Conservation (phyloP, 2,888 invertebrate species). For the Eucriotettix oculatus region DNA sequence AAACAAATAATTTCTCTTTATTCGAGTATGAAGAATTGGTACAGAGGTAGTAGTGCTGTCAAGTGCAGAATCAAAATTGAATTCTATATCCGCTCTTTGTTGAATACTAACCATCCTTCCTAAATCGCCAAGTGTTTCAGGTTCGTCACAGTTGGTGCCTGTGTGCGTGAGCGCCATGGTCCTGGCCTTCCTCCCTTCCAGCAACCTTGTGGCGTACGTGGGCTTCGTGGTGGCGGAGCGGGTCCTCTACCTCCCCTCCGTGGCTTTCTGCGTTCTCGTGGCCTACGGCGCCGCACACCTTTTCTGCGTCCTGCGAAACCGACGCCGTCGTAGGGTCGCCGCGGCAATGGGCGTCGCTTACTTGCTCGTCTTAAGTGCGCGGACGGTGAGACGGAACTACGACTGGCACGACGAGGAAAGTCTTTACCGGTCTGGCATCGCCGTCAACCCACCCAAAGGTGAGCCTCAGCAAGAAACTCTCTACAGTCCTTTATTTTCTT, state of each 20-base stretch:
- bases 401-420: conserved; percentile 91
- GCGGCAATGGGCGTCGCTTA: conserved; percentile 28
- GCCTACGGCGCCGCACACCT: conserved; percentile 33
- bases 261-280: conserved; percentile 81
- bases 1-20: no score
- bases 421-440: conserved; percentile 76
- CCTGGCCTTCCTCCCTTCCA: conserved; percentile 86
- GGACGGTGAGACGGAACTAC: conserved; percentile 64
- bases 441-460: conserved; percentile 95
- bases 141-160: conserved; percentile 30
- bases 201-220: conserved; percentile 92
- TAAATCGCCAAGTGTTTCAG: no score
- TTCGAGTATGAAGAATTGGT: no score
- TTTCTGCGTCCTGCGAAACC: conserved; percentile 5
- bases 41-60: no score
- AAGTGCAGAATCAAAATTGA: no score
- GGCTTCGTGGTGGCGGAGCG: conserved; percentile 97
- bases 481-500: no score
- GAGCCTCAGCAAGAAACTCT: conserved; percentile 18
- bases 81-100: no score
- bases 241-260: conserved; percentile 87
- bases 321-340: conserved; percentile 5
- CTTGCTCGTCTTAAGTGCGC: conserved; percentile 47
- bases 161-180: conserved; percentile 43
- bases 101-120: no score